Evolutionary conservation across 2,797 vertebrate genomes (phyloP), one percentile per base, ranked within the genome.

Genomic region (Chanos chanos): DNA sequence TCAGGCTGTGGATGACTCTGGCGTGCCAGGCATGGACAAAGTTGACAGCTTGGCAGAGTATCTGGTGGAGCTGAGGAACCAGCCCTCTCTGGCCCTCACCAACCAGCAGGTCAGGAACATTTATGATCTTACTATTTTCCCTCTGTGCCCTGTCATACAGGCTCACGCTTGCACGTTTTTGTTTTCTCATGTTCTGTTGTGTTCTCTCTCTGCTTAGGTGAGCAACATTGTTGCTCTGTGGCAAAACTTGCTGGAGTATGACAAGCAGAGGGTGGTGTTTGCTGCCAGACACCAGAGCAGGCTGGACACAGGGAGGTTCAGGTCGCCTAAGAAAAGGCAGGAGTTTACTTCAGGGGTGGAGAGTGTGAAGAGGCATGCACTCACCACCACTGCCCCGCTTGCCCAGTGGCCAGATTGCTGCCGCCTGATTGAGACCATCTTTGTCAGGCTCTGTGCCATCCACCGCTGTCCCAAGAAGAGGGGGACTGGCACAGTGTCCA

Each of bases 1-100:
- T 10, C 21, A 53, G 49, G 39, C 18, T 30, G 8, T 57, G 44
- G 31, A 59, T 47, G 7, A 31, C 9, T 24, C 12, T 25, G 25
- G 16, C 37, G 3, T 63, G 7, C 60, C 60, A 24, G 60, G 39
- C 27, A 30, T 51, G 18, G 37, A 63, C 12, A 50, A 37, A 39
- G 61, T 70, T 0, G 55, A 66, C 67, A 68, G 45, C 39, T 24
- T 61, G 24, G 64, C 39, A 6, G 65, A 61, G 36, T 68, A 27
- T 49, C 18, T 61, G 3, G 41, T 54, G n/a, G 34, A 55, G 30
- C 61, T 61, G 15, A 45, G 57, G 16, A 50, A 45, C 4, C 49
- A 67, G 22, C 21, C 49, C 8, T 51, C 34, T 10, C 36, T 54
- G 27, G 15, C 9, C n/a, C 39, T 68, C 33, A 61, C 12, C 25